Percentiles rank a stretch among this genome's conserved stretches.
These are phyloP conservation scores for Parasteatoda tepidariorum DNA, from an alignment of 1,140 invertebrate genomes.

Conservation along the genomic window DNA sequence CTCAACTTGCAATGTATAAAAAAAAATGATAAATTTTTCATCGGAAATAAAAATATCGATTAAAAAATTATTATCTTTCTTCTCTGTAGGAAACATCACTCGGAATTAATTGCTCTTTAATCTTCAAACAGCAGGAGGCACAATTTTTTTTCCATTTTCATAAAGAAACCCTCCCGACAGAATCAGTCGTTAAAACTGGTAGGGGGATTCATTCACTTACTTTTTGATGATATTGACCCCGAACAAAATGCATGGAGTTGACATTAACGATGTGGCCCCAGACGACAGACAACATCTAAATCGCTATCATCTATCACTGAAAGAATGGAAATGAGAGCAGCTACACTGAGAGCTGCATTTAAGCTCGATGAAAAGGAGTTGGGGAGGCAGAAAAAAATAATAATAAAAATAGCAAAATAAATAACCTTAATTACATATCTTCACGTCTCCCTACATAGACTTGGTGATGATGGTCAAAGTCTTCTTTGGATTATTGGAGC, in stretches of 20 bases:
- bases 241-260: not conserved
- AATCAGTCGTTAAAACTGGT: not conserved
- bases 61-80: not conserved
- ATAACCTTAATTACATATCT: constrained; percentile 43
- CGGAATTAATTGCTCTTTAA: not conserved
- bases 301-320: not conserved
- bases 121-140: not conserved
- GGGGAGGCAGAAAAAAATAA: not conserved
- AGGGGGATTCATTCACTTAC: not conserved
- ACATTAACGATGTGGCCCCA: not conserved
- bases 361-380: not conserved
- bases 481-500: constrained; percentile 21
- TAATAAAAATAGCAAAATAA: constrained; percentile 31
- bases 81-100: not conserved
- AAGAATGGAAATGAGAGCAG: not conserved
- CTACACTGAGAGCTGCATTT: not conserved
- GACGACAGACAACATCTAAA: not conserved
- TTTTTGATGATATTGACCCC: not conserved
- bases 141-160: not conserved
- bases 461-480: constrained; percentile 19
- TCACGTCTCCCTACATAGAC: constrained; percentile 5
- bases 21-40: not conserved
- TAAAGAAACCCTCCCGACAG: not conserved
- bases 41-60: not conserved
- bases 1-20: no score